Conservation (phyloP, 2,888 invertebrate species). For the Ennomos quercinarius region DNA sequence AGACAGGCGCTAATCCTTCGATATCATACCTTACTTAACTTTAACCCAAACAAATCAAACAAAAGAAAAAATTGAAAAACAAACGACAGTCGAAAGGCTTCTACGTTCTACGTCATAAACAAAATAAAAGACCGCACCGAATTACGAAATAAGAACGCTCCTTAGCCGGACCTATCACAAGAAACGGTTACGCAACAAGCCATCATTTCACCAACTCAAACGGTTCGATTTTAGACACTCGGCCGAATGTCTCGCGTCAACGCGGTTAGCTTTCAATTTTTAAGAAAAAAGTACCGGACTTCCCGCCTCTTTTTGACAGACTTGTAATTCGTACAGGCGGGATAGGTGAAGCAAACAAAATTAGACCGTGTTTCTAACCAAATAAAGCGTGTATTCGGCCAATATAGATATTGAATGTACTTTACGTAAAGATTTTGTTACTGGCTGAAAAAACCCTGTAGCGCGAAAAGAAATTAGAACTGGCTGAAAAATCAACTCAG, state of each 20-base stretch:
- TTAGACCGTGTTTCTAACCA: neutral
- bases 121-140: slow-evolving; percentile 12
- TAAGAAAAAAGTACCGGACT: slow-evolving; percentile 36
- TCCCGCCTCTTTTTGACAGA: slow-evolving; percentile 29
- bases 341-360: slow-evolving; percentile 2
- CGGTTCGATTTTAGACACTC: slow-evolving; percentile 68
- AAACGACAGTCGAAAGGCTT: no score
- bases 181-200: slow-evolving; percentile 70
- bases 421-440: neutral
- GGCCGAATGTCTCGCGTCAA: slow-evolving; percentile 56
- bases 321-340: slow-evolving; percentile 19
- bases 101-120: slow-evolving; percentile 14
- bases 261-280: slow-evolving; percentile 67
- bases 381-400: neutral
- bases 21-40: no score
- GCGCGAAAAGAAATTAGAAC: no score
- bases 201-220: slow-evolving; percentile 71
- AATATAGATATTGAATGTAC: neutral
- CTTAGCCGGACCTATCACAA: slow-evolving; percentile 46
- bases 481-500: no score
- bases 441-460: neutral
- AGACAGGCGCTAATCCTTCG: no score
- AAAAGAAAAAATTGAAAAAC: no score
- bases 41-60: no score
- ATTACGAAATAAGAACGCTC: slow-evolving; percentile 28